Evolutionary conservation across 1,140 invertebrate species (phyloP).

Genomic region (Maniola jurtina): DNA sequence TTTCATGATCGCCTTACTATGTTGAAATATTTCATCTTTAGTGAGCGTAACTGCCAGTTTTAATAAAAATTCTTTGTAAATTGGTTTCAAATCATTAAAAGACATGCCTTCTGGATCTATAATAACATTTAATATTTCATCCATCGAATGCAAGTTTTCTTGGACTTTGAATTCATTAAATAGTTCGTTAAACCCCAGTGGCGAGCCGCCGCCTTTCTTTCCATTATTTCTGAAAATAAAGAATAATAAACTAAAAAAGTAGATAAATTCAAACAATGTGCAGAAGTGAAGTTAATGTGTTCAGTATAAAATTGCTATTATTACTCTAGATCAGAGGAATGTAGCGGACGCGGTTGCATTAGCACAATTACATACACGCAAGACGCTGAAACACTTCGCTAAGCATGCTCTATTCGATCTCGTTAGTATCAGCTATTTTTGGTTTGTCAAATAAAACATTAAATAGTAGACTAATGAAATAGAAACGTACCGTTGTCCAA

Average conservation of each 20-base stretch:
- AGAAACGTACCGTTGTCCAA: slow-evolving; percentile 78
- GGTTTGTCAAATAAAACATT: slow-evolving; percentile 13
- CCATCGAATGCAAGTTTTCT: slow-evolving; percentile 91
- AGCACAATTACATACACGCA: slow-evolving; percentile 64
- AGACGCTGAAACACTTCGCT: slow-evolving; percentile 60
- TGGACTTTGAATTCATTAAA: slow-evolving; percentile 91
- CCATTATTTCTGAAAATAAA: slow-evolving; percentile 79
- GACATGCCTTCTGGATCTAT: slow-evolving; percentile 95
- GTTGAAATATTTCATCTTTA: slow-evolving; percentile 93
- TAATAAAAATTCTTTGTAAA: slow-evolving; percentile 92
- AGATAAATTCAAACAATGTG: slow-evolving; percentile 14
- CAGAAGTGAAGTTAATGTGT: slow-evolving; percentile 30
- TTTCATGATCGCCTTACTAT: slow-evolving; percentile 93
- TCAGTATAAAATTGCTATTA: slow-evolving; percentile 42
- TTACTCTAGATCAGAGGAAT: slow-evolving; percentile 60
- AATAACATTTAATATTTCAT: slow-evolving; percentile 92
- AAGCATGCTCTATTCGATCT: slow-evolving; percentile 52
- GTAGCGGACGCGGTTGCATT: slow-evolving; percentile 61
- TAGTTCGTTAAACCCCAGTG: slow-evolving; percentile 89
- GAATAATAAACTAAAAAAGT: slow-evolving; percentile 8
- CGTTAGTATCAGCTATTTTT: slow-evolving; percentile 36
- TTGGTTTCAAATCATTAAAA: slow-evolving; percentile 93
- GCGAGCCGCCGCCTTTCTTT: slow-evolving; percentile 83
- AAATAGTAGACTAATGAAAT: slow-evolving; percentile 2
- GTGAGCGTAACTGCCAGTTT: slow-evolving; percentile 92